Base-by-base conservation (phyloP, 2,113 vertebrate species). In the Myiagra hebetior region DNA sequence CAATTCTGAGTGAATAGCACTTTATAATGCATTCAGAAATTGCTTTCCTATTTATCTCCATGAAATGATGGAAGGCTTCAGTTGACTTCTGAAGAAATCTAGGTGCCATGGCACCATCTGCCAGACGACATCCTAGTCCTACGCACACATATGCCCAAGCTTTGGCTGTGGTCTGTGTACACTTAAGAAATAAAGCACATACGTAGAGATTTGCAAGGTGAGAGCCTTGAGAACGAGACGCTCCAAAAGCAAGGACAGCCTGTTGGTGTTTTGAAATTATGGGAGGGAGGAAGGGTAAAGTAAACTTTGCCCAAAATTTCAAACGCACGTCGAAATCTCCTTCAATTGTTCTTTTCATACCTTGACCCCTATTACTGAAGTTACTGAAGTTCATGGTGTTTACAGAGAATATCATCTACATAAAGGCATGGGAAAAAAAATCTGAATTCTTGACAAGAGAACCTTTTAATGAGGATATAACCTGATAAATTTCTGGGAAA, bases 121-220 rank as follows among this genome's bases (percentile, higher is more conserved):
- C 94, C 94, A 97, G 91, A 93, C 70, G 80, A 91, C 93, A 96
- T 81, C 87, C 85, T 41, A 85, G 94, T 89, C 95, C 95, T 96
- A 96, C 93, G 73, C 92, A 87, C 65, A 91, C 92, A 84, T 95
- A 96, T 93, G 94, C 91, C 92, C 76, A 15, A 84, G 83, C 88
- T 94, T 95, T 91, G 79, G 63, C 84, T 97, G 53, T 56, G 92
- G 76, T 95, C 89, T 94, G 80, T 82, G 78, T 56, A 81, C 76
- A 53, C 73, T 95, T n/a, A 13, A 89, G 91, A 92, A 95, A 84
- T 93, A 81, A 94, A 89, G 86, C 73, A 94, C 87, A 95, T 89
- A 87, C 37, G 33, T 46, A 82, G 77, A 85, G 93, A 87, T 91
- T 91, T 95, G 84, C 86, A 93, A 96, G 93, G 95, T 93, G 91